Percentiles rank a stretch among this genome's conserved stretches.
These are phyloP conservation scores for Phyllotis vaccarum DNA, from an alignment of 2,797 vertebrate genomes.

Conservation along the genomic window DNA sequence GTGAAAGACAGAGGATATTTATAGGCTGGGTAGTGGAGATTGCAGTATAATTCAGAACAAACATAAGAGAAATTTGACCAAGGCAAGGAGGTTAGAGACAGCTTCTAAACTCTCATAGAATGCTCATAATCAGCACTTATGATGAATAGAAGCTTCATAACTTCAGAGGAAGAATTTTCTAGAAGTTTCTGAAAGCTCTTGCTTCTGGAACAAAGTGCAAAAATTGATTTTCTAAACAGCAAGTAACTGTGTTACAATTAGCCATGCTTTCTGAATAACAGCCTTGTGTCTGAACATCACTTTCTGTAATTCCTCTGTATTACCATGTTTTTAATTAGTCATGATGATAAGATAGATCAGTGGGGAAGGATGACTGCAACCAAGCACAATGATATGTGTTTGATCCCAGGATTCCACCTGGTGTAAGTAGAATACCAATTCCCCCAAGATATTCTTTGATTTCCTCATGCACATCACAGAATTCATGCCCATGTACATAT, in stretches of 20 bases:
- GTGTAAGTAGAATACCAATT: background rate
- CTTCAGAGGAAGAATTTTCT: background rate
- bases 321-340: background rate
- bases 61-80: background rate
- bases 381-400: no score
- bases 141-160: background rate
- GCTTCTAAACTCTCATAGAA: background rate
- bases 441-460: no score
- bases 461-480: background rate
- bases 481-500: background rate
- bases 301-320: background rate
- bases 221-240: background rate
- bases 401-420: background rate
- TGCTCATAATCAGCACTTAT: background rate
- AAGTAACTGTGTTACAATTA: background rate
- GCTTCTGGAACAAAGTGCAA: background rate
- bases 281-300: background rate
- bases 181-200: background rate
- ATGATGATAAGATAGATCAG: background rate
- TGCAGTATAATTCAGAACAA: background rate
- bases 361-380: no score
- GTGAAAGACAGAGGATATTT: background rate
- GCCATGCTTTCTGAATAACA: background rate
- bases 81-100: background rate
- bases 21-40: background rate